These are phyloP conservation scores for Agrochola lota DNA, from an alignment of 2,888 invertebrate species.

Conservation along the genomic window DNA sequence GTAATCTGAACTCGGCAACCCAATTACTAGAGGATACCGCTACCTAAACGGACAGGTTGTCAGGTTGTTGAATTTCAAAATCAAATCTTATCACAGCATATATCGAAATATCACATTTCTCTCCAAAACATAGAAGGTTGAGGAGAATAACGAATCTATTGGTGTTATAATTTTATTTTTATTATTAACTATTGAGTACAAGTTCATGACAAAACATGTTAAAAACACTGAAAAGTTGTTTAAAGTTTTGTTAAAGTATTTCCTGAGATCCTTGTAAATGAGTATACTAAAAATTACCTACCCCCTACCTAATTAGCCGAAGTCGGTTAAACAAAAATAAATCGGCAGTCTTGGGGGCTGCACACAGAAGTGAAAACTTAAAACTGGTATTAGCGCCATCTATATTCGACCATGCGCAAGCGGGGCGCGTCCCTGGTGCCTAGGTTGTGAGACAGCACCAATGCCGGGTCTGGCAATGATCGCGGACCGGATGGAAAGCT, in stretches of 20 bases:
- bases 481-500: no score
- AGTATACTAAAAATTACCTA: background rate
- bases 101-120: background rate
- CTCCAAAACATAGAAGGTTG: background rate
- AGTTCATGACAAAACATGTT: background rate
- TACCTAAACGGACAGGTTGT: conserved; percentile 15
- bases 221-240: background rate
- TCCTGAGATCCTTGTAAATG: background rate
- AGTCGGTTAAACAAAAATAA: background rate
- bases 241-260: background rate
- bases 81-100: background rate
- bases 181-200: background rate
- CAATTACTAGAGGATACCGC: conserved; percentile 16
- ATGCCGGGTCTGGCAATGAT: no score
- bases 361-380: no score
- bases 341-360: no score
- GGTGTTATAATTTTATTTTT: background rate
- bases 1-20: conserved; percentile 1
- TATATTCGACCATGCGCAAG: no score
- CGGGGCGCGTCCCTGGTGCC: no score
- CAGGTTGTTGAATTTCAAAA: conserved; percentile 21
- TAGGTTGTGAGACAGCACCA: no score
- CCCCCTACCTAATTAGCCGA: background rate
- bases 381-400: no score
- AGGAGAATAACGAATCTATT: background rate